Evolutionary conservation across 30 jellyfish, hydroid and myxozoan species (phyloP).

Genomic region (Cassiopea andromeda): DNA sequence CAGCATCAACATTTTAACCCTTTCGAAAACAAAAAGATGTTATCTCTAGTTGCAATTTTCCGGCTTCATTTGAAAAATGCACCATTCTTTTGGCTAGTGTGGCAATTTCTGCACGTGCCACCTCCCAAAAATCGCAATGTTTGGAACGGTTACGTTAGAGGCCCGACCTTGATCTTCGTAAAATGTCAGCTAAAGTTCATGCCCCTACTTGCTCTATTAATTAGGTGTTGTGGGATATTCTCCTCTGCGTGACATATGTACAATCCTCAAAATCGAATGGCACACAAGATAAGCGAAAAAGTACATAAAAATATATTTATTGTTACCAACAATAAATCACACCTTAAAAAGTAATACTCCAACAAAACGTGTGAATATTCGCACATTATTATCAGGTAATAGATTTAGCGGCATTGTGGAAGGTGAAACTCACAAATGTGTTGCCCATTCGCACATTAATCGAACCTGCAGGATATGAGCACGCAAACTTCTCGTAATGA

Average conservation of each 20-base stretch:
- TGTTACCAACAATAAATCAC: neutral
- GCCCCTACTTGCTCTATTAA: neutral
- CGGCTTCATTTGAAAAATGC: no score
- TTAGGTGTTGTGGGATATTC: neutral
- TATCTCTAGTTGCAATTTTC: no score
- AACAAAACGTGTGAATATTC: neutral
- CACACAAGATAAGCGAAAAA: neutral
- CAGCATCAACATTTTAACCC: no score
- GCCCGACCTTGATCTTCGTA: neutral
- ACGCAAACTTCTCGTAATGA: no score
- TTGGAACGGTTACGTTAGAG: neutral
- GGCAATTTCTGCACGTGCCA: no score
- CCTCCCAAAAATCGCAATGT: no score
- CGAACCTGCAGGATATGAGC: no score
- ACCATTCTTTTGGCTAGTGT: no score
- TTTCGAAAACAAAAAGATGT: no score
- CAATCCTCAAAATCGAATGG: neutral
- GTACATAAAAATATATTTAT: neutral
- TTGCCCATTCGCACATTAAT: neutral
- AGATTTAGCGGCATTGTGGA: neutral
- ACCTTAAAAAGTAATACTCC: neutral
- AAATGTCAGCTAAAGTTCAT: neutral
- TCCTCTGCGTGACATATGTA: neutral
- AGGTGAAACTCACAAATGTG: neutral
- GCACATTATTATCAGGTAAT: neutral